These are phyloP conservation scores for Pinctada fucata DNA, from an alignment of 2,888 invertebrate species.

Conservation along the genomic window DNA sequence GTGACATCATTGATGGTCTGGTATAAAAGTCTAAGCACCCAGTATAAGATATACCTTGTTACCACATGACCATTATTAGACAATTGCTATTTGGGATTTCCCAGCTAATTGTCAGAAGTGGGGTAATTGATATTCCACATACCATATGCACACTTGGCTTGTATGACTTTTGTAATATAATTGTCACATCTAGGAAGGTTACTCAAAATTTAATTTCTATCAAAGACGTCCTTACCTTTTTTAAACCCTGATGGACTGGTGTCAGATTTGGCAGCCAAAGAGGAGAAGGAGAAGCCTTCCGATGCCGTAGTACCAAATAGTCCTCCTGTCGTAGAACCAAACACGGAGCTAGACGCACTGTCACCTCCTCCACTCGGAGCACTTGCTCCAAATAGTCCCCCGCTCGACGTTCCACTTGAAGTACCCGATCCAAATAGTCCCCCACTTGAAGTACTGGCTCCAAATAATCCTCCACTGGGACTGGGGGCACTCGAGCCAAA, in stretches of 20 bases:
- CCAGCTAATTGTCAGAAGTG: too few species aligned
- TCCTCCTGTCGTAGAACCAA: slow-evolving; percentile 16
- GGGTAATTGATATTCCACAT: too few species aligned
- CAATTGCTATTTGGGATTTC: too few species aligned
- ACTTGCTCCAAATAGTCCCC: slow-evolving; percentile 3
- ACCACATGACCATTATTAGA: too few species aligned
- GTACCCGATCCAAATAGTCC: background rate
- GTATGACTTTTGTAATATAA: too few species aligned
- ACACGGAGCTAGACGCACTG: background rate
- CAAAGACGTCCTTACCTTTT: slow-evolving; percentile 32
- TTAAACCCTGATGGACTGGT: slow-evolving; percentile 16
- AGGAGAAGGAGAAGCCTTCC: slow-evolving; percentile 51
- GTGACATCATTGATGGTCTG: too few species aligned
- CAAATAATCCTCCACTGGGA: background rate
- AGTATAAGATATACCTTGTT: too few species aligned
- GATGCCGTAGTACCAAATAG: slow-evolving; percentile 16
- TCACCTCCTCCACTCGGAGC: slow-evolving; percentile 9
- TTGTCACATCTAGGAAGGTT: too few species aligned
- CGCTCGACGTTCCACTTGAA: background rate
- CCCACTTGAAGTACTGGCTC: background rate
- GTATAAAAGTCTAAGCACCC: too few species aligned
- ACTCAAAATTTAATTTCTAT: too few species aligned
- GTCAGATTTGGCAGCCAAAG: slow-evolving; percentile 42
- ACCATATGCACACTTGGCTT: too few species aligned
- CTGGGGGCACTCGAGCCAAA: background rate